These are phyloP conservation scores for Mobula hypostoma DNA, from an alignment of 2,113 vertebrate genomes.

Conservation along the genomic window DNA sequence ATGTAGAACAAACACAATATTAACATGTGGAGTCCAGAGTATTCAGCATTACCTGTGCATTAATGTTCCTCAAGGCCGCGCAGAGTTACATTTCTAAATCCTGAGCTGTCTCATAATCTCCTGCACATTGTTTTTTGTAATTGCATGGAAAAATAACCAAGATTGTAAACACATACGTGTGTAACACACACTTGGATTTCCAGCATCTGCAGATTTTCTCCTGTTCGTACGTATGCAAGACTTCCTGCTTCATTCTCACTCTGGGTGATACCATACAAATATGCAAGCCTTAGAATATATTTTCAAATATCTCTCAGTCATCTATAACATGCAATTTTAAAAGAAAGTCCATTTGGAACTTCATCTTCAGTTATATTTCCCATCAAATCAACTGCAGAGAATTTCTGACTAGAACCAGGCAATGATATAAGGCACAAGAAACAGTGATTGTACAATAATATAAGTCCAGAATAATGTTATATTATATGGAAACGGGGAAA, in stretches of 20 bases:
- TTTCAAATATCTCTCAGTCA: neutral
- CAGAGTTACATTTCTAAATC: constrained; percentile 14
- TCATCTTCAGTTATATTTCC: neutral
- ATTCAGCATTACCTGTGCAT: constrained; percentile 17
- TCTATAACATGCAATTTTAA: neutral
- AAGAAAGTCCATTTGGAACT: neutral
- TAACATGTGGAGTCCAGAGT: constrained; percentile 20
- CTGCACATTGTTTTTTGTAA: neutral
- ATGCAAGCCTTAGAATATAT: neutral
- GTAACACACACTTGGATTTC: too few species aligned
- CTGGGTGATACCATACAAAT: neutral
- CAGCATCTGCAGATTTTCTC: too few species aligned
- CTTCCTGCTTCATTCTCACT: neutral
- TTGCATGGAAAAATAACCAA: neutral
- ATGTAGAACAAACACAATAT: constrained; percentile 35
- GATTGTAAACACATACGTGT: neutral
- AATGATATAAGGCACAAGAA: neutral
- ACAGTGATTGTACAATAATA: neutral
- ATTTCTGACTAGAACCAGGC: neutral
- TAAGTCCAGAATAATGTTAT: neutral
- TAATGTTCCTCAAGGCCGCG: constrained; percentile 1
- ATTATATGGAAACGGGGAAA: too few species aligned
- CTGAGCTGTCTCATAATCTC: neutral
- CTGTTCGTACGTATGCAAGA: neutral
- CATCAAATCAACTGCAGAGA: neutral